Conservation (phyloP, 2,888 invertebrate species). For the Lottia gigantea region DNA sequence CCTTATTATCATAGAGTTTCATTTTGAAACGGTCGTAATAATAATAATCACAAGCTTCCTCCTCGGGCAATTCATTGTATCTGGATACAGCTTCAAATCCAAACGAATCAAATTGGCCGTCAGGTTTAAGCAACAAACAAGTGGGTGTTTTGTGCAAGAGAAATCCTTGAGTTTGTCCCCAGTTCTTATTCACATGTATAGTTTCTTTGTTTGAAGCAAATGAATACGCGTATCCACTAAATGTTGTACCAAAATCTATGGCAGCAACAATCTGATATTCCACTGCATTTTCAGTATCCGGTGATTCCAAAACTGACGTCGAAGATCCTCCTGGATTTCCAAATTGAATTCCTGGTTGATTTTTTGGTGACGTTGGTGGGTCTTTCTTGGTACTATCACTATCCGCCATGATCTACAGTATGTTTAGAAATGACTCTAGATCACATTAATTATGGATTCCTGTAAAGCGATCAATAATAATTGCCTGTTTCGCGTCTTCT, state of each 20-base stretch:
- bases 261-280: constrained; percentile 58
- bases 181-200: constrained; percentile 60
- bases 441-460: constrained; percentile 5
- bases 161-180: constrained; percentile 61
- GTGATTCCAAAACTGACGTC: constrained; percentile 26
- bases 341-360: constrained; percentile 4
- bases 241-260: constrained; percentile 61
- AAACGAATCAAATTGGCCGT: constrained; percentile 57
- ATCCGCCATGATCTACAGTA: constrained; percentile 16
- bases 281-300: constrained; percentile 32
- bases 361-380: constrained; percentile 17
- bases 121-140: constrained; percentile 53
- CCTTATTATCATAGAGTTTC: constrained; percentile 61
- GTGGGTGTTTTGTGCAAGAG: constrained; percentile 60
- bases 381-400: constrained; percentile 12
- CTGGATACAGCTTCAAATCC: constrained; percentile 60
- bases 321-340: constrained; percentile 17
- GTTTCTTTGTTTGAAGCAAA: constrained; percentile 52
- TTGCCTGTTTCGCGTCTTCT: too few species aligned
- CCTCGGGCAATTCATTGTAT: constrained; percentile 56
- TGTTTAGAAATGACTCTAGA: constrained; percentile 4
- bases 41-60: constrained; percentile 52
- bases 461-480: neutral
- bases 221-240: constrained; percentile 61
- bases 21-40: constrained; percentile 62